These are phyloP conservation scores for Calidris pygmaea DNA, from an alignment of 2,113 vertebrate genomes.

Conservation along the genomic window DNA sequence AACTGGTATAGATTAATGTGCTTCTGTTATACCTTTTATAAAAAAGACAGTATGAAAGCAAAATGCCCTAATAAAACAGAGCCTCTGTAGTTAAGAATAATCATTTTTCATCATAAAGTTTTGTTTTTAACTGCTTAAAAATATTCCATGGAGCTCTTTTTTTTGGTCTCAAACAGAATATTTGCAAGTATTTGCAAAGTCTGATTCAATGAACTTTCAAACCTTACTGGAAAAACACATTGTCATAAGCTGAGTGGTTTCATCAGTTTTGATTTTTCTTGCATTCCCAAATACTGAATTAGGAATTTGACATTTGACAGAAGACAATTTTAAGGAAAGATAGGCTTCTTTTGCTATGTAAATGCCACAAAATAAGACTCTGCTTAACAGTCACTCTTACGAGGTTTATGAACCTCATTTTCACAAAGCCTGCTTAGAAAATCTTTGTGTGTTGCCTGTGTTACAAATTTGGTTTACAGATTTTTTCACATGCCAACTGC, in stretches of 20 bases:
- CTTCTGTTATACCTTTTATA: background rate
- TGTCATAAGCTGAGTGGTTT: background rate
- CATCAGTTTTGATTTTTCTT: background rate
- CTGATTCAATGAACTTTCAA: background rate
- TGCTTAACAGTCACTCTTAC: background rate
- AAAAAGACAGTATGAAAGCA: background rate
- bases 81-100: rapidly evolving
- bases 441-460: background rate
- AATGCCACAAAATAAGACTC: background rate
- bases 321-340: background rate
- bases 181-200: background rate
- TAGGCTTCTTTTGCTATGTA: background rate
- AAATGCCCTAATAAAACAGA: background rate
- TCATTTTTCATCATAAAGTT: rapidly evolving
- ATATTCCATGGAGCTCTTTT: background rate
- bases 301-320: background rate
- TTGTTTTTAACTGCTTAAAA: background rate
- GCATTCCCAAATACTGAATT: background rate
- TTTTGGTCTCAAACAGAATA: background rate
- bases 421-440: background rate
- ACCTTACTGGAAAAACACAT: background rate
- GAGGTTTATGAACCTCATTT: background rate
- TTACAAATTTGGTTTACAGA: background rate
- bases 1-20: rapidly evolving
- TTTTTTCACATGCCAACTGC: background rate